A percentile compares a stretch with the other conserved stretches of the same genome.
Conservation (phyloP, 2,888 invertebrate species). For the Phengaris alcon region DNA sequence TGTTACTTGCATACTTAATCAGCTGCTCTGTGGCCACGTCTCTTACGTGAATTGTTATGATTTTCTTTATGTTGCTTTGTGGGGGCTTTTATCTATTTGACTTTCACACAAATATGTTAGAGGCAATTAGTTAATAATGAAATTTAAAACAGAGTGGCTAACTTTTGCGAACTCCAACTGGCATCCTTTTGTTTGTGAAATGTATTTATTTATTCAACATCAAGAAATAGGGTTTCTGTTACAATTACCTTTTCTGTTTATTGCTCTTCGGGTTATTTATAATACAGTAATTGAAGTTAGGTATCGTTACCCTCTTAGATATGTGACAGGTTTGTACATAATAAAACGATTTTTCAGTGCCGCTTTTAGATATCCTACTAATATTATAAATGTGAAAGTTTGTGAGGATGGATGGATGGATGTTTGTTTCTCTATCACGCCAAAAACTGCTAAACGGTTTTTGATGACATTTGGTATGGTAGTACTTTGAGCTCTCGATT, state of each 20-base stretch:
- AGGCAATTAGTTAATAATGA: background rate
- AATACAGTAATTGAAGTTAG: background rate
- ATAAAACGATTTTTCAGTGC: background rate
- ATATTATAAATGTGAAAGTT: too few species aligned
- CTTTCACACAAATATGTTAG: background rate
- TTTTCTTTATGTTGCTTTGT: slow-evolving; percentile 6
- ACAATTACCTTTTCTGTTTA: background rate
- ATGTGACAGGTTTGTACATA: slow-evolving; percentile 4
- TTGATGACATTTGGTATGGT: too few species aligned
- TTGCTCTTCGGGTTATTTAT: slow-evolving; percentile 11
- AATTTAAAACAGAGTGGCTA: slow-evolving; percentile 1
- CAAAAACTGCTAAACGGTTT: too few species aligned
- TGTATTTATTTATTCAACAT: slow-evolving; percentile 7
- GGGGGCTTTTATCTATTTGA: background rate
- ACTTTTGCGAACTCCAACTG: background rate
- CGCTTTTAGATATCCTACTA: background rate
- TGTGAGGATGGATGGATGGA: too few species aligned
- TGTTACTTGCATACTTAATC: background rate
- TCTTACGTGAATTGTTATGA: background rate
- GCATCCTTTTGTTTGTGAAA: background rate
- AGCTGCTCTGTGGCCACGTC: background rate
- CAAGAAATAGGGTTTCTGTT: background rate
- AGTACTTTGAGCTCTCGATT: too few species aligned
- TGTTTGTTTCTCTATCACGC: too few species aligned
- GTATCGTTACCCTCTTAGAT: background rate